Conservation (phyloP, 37 sponge, comb jelly and placozoan genomes). For the Aplysina aerophoba region DNA sequence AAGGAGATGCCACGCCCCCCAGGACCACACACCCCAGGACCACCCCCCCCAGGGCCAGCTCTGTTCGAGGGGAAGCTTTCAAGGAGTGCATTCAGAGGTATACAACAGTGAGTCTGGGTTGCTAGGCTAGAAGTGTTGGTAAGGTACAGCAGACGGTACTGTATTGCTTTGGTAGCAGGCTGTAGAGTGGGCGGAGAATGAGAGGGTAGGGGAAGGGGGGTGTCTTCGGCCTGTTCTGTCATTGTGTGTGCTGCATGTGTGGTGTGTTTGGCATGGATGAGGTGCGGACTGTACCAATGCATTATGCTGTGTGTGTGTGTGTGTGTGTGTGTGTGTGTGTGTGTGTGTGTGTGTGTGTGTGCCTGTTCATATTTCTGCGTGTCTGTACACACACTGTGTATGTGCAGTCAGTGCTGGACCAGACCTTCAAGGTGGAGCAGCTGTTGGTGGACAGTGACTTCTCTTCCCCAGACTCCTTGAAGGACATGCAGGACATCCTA, state of each 20-base stretch:
- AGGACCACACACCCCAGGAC: no score
- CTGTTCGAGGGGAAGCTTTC: no score
- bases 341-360: constrained; percentile 8
- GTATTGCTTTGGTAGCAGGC: no score
- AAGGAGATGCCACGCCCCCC: no score
- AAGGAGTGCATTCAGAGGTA: no score
- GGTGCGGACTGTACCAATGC: neutral
- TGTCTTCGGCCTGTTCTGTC: no score
- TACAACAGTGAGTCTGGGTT: no score
- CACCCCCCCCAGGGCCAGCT: no score
- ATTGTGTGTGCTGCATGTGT: neutral
- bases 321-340: constrained; percentile 19
- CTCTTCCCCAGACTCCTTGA: neutral
- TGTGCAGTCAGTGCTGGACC: constrained; percentile 24
- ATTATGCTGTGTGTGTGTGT: neutral
- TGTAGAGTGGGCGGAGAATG: no score
- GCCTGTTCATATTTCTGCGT: neutral
- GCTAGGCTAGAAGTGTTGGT: no score
- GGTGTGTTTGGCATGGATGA: neutral
- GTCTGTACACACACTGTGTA: neutral
- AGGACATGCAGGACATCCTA: neutral
- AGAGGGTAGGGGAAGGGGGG: no score
- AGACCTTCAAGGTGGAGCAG: constrained; percentile 14
- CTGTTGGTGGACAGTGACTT: constrained; percentile 1
- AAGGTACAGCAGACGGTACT: no score